Evolutionary conservation across 2,113 vertebrate species (phyloP).

Genomic region (Brienomyrus brachyistius): DNA sequence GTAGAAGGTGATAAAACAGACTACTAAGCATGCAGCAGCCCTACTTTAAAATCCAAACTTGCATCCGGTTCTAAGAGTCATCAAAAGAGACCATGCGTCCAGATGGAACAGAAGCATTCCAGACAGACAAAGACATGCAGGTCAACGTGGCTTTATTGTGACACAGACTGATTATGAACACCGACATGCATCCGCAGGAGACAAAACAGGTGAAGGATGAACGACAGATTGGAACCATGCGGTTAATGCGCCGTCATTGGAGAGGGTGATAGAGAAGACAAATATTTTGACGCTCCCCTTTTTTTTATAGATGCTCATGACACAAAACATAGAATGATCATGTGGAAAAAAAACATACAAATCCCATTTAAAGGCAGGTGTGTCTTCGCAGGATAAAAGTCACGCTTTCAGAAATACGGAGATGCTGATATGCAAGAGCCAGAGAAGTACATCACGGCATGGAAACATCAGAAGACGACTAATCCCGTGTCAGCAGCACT

Average conservation of each 20-base stretch:
- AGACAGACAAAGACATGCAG: conserved; percentile 54
- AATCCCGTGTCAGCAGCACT: neutral
- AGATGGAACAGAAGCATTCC: conserved; percentile 35
- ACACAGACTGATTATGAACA: conserved; percentile 40
- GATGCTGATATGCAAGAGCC: neutral
- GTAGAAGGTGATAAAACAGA: neutral
- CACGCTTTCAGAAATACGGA: neutral
- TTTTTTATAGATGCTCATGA: neutral
- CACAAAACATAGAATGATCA: neutral
- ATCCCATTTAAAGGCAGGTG: neutral
- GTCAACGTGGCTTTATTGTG: conserved; percentile 51
- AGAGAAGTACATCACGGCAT: neutral
- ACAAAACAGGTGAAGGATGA: neutral
- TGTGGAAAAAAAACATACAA: neutral
- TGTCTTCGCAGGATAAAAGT: neutral
- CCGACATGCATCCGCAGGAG: conserved; percentile 15
- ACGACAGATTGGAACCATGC: neutral
- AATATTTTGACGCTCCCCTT: neutral
- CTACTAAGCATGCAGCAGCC: neutral
- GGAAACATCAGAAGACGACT: neutral
- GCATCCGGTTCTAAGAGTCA: neutral
- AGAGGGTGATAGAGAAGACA: neutral
- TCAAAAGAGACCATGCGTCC: conserved; percentile 22
- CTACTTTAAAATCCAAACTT: conserved; percentile 21
- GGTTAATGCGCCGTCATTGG: neutral